These are phyloP conservation scores for Holotrichia oblita DNA, from an alignment of 1,140 invertebrate genomes.

Conservation along the genomic window DNA sequence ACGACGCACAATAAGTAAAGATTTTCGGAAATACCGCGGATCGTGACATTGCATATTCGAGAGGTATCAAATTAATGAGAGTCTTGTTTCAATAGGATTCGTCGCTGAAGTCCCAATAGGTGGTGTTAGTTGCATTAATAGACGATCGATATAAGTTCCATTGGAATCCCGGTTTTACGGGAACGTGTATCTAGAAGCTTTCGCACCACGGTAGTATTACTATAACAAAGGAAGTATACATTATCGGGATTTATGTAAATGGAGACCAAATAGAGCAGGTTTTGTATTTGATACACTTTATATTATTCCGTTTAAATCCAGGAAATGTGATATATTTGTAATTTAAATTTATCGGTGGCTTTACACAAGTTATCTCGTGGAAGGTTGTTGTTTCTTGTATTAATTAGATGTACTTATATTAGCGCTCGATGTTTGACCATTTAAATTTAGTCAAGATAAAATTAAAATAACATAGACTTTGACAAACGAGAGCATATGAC, in stretches of 20 bases:
- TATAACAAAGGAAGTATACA: background rate
- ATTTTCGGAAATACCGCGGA: constrained; percentile 8
- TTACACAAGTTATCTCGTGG: no score
- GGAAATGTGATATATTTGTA: no score
- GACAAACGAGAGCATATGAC: no score
- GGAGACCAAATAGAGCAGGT: background rate
- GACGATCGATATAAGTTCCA: background rate
- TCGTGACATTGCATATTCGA: constrained; percentile 24
- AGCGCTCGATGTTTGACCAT: no score
- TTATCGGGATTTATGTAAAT: background rate
- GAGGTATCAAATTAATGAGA: constrained; percentile 8
- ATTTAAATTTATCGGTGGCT: no score
- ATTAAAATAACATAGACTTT: no score
- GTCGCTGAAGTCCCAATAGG: background rate
- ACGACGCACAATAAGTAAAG: background rate
- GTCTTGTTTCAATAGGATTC: background rate
- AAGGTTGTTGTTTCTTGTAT: no score
- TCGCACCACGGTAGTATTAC: background rate
- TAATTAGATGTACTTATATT: no score
- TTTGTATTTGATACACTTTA: background rate
- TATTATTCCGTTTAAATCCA: background rate
- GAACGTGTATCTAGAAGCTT: no score
- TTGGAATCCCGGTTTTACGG: background rate
- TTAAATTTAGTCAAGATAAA: no score
- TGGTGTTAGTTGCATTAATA: background rate